A percentile compares a stretch with the other conserved stretches of the same genome.
These are phyloP conservation scores for Camptogramma bilineatum DNA, from an alignment of 2,888 invertebrate species.

Conservation along the genomic window DNA sequence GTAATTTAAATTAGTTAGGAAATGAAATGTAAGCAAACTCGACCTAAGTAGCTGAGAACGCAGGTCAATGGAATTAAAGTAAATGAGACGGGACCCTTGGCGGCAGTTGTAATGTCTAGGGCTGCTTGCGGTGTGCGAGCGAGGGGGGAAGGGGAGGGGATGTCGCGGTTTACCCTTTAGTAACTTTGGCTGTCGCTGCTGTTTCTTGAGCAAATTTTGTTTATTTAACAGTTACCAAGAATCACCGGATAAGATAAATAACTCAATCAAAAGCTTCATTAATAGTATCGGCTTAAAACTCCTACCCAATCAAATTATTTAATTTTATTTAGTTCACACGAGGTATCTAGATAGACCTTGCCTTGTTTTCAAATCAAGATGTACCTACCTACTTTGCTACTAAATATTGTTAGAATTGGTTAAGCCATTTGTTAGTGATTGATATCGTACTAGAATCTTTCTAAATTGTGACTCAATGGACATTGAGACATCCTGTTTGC, in stretches of 20 bases:
- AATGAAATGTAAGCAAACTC: conserved; percentile 21
- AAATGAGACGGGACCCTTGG: conserved; percentile 7
- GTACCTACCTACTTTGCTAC: too few relatives aligned
- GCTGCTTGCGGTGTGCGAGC: background rate
- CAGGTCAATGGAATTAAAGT: conserved; percentile 12
- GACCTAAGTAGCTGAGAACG: conserved; percentile 10
- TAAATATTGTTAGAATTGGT: too few relatives aligned
- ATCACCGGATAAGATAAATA: background rate
- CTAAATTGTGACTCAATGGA: background rate
- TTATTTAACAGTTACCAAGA: background rate
- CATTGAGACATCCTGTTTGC: background rate
- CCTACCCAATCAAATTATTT: too few relatives aligned
- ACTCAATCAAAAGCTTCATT: background rate
- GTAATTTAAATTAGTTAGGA: conserved; percentile 5
- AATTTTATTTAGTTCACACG: too few relatives aligned
- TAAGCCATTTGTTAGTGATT: too few relatives aligned
- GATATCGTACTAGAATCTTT: too few relatives aligned
- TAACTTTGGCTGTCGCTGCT: background rate
- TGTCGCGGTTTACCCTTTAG: conserved; percentile 3
- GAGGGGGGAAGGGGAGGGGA: background rate
- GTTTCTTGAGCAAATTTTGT: background rate
- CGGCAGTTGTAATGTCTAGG: background rate
- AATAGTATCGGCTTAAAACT: too few relatives aligned
- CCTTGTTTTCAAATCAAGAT: too few relatives aligned
- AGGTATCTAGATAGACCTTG: too few relatives aligned